Evolutionary conservation across 2,113 vertebrate genomes (phyloP), one percentile per base, ranked within the genome.

Genomic region (Labeo rohita): DNA sequence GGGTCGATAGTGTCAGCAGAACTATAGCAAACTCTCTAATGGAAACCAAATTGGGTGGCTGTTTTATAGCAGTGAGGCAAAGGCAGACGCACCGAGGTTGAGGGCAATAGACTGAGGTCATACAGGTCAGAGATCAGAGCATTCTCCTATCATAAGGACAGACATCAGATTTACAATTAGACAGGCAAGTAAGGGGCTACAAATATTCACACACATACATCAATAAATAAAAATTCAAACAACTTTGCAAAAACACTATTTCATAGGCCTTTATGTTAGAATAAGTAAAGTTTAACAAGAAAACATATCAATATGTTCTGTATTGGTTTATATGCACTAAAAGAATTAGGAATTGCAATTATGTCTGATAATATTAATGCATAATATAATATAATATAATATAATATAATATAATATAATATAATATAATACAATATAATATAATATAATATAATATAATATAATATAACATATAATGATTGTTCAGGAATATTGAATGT

Each of bases 91-190:
- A 79, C 61, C 63, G 76, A 80, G 81, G 84, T 86, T 83, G 86
- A 78, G 78, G 87, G 61, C 81, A 89, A 75, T 86, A 87, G 76
- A 56, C 78, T 52, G n/a, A 72, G 87, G 87, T 88, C 84, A 87
- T n/a, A 45, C 49, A 83, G 84, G 84, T 89, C 89, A 90, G 63
- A 73, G 88, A 87, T 80, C 88, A 87, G 82, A 86, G 56, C 76
- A 77, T 78, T 87, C 85, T 86, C 54, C 86, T 86, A 84, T 89
- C 84, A 84, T 54, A 87, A 49, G 47, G 50, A 80, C 36, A 52
- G 43, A 78, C 43, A 56, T 90, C 83, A 85, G 80, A 87, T 87
- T 90, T 86, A 85, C 82, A 87, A 84, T 87, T 34, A 85, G 61
- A 88, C 83, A 61, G 52, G 45, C 45, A 75, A 81, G 61, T 45